Evolutionary conservation across 2,797 vertebrate species (phyloP).

Genomic region (Picus viridis): DNA sequence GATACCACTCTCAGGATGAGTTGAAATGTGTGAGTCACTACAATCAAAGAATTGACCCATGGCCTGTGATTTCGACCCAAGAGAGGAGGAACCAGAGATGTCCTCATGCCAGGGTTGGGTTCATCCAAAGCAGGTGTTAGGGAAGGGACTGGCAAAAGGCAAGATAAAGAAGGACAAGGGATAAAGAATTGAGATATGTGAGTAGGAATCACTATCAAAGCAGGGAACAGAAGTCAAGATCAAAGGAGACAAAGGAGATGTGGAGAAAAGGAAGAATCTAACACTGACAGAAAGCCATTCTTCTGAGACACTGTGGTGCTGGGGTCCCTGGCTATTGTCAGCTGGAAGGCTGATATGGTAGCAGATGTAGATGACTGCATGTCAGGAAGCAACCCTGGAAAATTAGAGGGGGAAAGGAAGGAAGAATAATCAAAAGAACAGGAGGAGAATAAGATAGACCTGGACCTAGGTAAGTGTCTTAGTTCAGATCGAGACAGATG

Average conservation of each 20-base stretch:
- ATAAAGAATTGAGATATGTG: not conserved
- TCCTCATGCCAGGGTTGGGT: not conserved
- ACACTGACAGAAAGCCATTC: not conserved
- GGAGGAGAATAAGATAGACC: not conserved
- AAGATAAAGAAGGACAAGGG: not conserved
- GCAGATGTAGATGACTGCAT: not conserved
- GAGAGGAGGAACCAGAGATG: not conserved
- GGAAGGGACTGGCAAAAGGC: not conserved
- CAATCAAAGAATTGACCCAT: not conserved
- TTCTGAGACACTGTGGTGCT: not conserved
- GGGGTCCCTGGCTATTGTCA: not conserved
- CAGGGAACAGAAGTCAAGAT: constrained; percentile 5
- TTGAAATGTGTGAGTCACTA: not conserved
- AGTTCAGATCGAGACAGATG: no score
- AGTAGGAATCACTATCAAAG: not conserved
- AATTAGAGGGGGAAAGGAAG: not conserved
- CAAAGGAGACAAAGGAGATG: not conserved
- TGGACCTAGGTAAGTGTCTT: not conserved
- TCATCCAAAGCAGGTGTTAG: not conserved
- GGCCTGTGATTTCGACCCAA: not conserved
- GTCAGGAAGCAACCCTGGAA: not conserved
- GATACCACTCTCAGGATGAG: not conserved
- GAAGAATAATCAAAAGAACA: not conserved
- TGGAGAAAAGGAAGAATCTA: not conserved
- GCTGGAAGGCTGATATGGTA: not conserved